Evolutionary conservation across 1,140 invertebrate genomes (phyloP).

Genomic region (Drosophila jambulina): DNA sequence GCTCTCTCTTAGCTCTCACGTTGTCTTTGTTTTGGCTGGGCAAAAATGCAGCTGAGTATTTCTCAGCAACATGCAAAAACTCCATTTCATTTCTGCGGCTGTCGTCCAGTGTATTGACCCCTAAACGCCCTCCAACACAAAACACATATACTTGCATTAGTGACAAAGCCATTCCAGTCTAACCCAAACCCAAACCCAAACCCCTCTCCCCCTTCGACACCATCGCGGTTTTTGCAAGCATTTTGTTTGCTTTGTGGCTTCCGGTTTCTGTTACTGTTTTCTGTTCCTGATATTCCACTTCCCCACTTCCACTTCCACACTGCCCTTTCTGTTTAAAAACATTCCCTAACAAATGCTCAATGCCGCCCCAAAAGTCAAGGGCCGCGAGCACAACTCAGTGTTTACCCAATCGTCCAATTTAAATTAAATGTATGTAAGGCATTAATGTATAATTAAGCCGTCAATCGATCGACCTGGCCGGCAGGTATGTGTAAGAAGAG

Average conservation of each 20-base stretch:
- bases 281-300: slow-evolving; percentile 25
- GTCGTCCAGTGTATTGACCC: slow-evolving; percentile 79
- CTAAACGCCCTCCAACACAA: slow-evolving; percentile 30
- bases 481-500: slow-evolving; percentile 9
- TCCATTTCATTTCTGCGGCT: slow-evolving; percentile 71
- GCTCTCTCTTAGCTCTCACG: not conserved
- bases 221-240: slow-evolving; percentile 72
- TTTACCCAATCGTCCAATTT: slow-evolving; percentile 13
- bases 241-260: slow-evolving; percentile 81
- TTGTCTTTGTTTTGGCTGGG: slow-evolving; percentile 51
- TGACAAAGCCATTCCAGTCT: slow-evolving; percentile 37
- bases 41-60: slow-evolving; percentile 77
- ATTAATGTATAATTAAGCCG: slow-evolving; percentile 24
- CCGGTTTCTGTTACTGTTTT: slow-evolving; percentile 71
- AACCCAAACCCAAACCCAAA: not conserved
- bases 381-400: slow-evolving; percentile 7
- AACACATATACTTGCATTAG: slow-evolving; percentile 25
- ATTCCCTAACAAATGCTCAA: not conserved
- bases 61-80: slow-evolving; percentile 72
- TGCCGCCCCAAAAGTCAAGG: not conserved
- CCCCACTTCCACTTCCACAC: not conserved
- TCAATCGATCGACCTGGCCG: slow-evolving; percentile 17
- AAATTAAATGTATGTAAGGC: slow-evolving; percentile 17
- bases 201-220: slow-evolving; percentile 4
- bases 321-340: not conserved